phyloP scores from a whole-genome alignment of 2,797 vertebrate species.

The Alca torda region DNA sequence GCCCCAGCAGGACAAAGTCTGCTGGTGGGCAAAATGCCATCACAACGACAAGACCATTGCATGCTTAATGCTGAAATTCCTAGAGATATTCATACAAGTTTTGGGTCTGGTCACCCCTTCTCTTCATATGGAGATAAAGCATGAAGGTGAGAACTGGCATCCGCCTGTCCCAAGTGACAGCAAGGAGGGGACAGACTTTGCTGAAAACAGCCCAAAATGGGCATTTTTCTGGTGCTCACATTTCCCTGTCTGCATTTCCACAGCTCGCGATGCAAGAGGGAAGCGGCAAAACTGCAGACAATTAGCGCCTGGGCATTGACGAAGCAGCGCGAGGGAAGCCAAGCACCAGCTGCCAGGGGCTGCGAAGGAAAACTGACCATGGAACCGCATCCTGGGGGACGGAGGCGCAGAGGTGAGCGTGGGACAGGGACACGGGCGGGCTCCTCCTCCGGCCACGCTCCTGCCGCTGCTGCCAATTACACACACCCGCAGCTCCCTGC shows the following conservation, averaged over 20 bases:
- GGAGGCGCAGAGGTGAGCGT: fast-evolving
- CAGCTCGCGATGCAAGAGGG: neutral
- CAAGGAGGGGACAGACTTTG: neutral
- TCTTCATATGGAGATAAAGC: neutral
- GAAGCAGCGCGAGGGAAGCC: fast-evolving
- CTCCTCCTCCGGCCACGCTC: neutral
- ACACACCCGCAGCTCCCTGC: neutral
- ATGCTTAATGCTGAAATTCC: neutral
- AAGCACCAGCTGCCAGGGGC: fast-evolving
- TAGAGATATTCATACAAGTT: neutral
- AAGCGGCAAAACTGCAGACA: neutral
- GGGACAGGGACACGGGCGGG: fast-evolving
- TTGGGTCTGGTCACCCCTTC: neutral
- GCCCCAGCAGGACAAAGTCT: neutral
- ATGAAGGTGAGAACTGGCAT: neutral
- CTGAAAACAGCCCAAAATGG: neutral
- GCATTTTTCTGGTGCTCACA: neutral
- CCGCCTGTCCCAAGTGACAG: no score
- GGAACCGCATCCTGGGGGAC: neutral
- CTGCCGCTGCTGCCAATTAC: neutral
- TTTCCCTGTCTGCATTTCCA: neutral
- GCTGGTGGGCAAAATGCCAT: neutral
- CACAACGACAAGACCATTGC: fast-evolving
- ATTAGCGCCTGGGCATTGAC: neutral
- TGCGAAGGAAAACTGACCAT: neutral